Evolutionary conservation across 1,140 invertebrate genomes (phyloP).

Genomic region (Telenomus remus): DNA sequence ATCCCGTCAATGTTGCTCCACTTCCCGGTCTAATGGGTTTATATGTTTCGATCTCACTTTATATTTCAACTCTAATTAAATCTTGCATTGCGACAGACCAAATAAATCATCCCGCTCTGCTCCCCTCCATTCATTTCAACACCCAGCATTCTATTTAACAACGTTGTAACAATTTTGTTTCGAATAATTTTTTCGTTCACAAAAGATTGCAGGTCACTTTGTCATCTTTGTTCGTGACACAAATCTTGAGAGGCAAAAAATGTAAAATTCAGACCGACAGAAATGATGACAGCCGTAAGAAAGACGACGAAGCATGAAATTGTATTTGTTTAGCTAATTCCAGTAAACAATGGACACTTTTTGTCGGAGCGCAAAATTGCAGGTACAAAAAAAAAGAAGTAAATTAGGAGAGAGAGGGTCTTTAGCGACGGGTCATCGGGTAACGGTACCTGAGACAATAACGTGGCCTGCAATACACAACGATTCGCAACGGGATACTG

Average conservation of each 20-base stretch:
- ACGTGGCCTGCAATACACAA: slow-evolving; percentile 20
- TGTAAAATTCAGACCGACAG: too few species aligned
- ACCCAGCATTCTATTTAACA: too few species aligned
- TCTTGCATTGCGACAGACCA: slow-evolving; percentile 4
- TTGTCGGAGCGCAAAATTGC: neutral
- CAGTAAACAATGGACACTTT: slow-evolving; percentile 11
- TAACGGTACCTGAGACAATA: slow-evolving; percentile 60
- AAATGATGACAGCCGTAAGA: too few species aligned
- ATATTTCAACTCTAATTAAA: slow-evolving; percentile 27
- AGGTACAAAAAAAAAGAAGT: slow-evolving; percentile 25
- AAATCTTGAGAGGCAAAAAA: too few species aligned
- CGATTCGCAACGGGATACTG: slow-evolving; percentile 31
- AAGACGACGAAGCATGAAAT: slow-evolving; percentile 22
- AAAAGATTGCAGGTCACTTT: too few species aligned
- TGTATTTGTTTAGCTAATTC: slow-evolving; percentile 11
- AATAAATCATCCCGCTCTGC: neutral
- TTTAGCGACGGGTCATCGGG: slow-evolving; percentile 35
- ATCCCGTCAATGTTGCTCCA: slow-evolving; percentile 33
- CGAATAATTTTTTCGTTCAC: too few species aligned
- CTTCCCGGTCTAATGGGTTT: slow-evolving; percentile 51
- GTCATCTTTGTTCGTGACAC: too few species aligned
- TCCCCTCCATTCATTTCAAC: neutral
- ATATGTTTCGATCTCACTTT: slow-evolving; percentile 46
- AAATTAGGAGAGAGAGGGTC: slow-evolving; percentile 56
- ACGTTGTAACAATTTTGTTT: neutral